Percentiles rank a stretch among this genome's conserved stretches.
phyloP scores from a whole-genome alignment of 2,113 vertebrate genomes.

The Platycercus adscitus region DNA sequence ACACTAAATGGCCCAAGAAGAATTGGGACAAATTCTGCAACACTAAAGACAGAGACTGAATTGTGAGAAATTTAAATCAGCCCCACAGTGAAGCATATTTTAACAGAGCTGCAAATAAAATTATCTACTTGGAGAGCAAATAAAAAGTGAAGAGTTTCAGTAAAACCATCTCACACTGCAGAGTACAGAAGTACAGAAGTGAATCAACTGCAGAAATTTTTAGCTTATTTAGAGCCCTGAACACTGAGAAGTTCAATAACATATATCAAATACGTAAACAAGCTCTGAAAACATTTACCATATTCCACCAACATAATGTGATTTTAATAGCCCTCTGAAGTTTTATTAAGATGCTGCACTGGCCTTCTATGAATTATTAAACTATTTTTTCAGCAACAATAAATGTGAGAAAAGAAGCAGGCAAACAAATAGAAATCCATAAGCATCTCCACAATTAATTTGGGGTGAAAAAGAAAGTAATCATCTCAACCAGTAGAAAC shows the following conservation, averaged over 20 bases:
- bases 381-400: background rate
- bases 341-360: background rate
- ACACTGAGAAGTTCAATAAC: background rate
- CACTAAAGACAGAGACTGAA: background rate
- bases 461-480: background rate
- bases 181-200: background rate
- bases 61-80: background rate
- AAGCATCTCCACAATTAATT: background rate
- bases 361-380: background rate
- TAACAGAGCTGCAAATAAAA: background rate
- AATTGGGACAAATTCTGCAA: background rate
- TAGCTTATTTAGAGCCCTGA: background rate
- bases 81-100: background rate
- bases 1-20: background rate
- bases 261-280: background rate
- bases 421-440: background rate
- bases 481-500: background rate
- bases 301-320: background rate
- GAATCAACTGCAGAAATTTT: background rate
- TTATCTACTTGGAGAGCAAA: background rate
- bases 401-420: background rate
- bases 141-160: background rate
- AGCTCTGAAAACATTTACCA: background rate
- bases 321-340: background rate
- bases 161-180: background rate